Base-by-base conservation (phyloP, 2,888 invertebrate genomes). In the Herminia tarsipennalis region DNA sequence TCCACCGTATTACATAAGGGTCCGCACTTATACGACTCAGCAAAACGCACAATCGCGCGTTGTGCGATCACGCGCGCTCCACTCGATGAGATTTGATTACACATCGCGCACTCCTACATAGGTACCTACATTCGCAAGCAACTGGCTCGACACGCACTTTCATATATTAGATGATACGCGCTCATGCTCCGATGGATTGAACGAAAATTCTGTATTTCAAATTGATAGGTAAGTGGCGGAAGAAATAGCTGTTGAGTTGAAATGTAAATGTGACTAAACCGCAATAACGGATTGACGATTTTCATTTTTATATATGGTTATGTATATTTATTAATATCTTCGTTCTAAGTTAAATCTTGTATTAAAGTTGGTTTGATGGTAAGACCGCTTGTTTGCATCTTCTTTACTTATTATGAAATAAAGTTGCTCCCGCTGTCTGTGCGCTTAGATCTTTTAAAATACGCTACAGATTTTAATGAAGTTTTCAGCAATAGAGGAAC, bases 1-100 rank as follows among this genome's bases (percentile, higher is more conserved):
- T 22, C 22, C 34, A 24, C 18, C 20, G 9, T 16, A 20, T 39
- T 37, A 48, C 16, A 35, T 44, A 35, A 27, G 17, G 22, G 28
- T 25, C 8, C 27, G 13, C 18, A 18, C 10, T 20, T n/a, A 25
- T 9, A 5, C 12, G 8, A 24, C 33, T 61, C 63, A 56, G 62
- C 56, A 14, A 16, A 10, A 30, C 37, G 1, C 32, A 13, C 18
- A 42, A 36, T 14, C 16, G 22, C 10, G 25, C 14, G 12, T 8
- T 6, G 29, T 2, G 21, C 64, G 25, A 5, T 29, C 47, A 24
- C 48, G 48, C 48, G 36, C 40, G 30, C 14, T 9, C 13, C n/a
- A 22, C 3, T 8, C 17, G 21, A 13, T 27, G 20, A 6, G 42
- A 43, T 59, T 36, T 20, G 43, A 48, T 48, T 40, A 39, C 42